Evolutionary conservation across 2,888 invertebrate species (phyloP).

Genomic region (Xestia ashworthii): DNA sequence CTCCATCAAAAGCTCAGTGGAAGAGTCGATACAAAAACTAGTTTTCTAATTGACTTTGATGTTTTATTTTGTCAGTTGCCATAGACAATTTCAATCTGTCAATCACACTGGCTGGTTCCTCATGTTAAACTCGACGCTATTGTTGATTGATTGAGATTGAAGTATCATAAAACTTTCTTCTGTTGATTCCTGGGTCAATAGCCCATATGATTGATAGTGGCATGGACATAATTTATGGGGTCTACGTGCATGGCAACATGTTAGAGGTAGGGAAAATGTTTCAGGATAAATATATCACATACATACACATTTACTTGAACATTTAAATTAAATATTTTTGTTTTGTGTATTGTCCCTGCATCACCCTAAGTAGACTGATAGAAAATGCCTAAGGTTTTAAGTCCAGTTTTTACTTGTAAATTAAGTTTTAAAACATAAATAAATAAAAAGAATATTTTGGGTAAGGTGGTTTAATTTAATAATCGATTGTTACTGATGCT

Average conservation of each 20-base stretch:
- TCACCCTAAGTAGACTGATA: no score
- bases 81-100: conserved; percentile 7
- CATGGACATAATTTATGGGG: background rate
- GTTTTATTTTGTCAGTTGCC: conserved; percentile 9
- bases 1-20: conserved; percentile 16
- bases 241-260: conserved; percentile 15
- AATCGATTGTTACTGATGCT: background rate
- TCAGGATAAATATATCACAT: background rate
- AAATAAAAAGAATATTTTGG: background rate
- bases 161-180: conserved; percentile 34
- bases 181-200: conserved; percentile 42
- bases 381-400: no score
- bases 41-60: conserved; percentile 20
- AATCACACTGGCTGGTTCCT: background rate
- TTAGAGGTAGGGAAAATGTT: background rate
- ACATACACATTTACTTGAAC: no score
- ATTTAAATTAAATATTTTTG: no score
- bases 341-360: no score
- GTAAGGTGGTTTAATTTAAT: background rate
- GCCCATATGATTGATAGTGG: conserved; percentile 35
- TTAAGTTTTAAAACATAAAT: no score
- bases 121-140: background rate
- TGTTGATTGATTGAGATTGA: conserved; percentile 44
- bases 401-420: no score
- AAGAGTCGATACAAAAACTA: conserved; percentile 30